phyloP scores from a whole-genome alignment of 2,888 invertebrate species.

The Minunthozetes semirufus region DNA sequence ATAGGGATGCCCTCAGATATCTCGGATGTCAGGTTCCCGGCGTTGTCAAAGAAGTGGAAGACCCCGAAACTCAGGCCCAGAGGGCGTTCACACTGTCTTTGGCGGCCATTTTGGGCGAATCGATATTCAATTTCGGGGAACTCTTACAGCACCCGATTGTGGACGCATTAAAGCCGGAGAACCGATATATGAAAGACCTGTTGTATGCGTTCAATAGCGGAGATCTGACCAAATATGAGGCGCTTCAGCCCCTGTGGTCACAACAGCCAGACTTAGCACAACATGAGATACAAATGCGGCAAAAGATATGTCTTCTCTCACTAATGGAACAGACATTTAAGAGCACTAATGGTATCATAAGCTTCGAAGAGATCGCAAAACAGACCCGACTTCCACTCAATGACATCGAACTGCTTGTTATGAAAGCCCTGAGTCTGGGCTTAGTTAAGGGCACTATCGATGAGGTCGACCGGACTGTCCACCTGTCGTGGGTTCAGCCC shows the following conservation, averaged over 20 bases:
- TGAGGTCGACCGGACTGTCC: constrained; percentile 68
- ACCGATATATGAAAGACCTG: constrained; percentile 78
- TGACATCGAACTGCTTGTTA: constrained; percentile 82
- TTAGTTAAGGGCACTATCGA: constrained; percentile 91
- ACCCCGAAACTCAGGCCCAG: constrained; percentile 58
- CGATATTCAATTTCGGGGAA: constrained; percentile 95
- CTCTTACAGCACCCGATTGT: constrained; percentile 90
- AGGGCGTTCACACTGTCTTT: constrained; percentile 85
- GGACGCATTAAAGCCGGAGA: constrained; percentile 69
- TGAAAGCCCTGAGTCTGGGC: constrained; percentile 93
- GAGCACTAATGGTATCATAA: constrained; percentile 72
- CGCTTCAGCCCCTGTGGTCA: constrained; percentile 64
- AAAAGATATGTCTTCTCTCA: constrained; percentile 90
- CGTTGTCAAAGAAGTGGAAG: constrained; percentile 49
- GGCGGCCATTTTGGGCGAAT: constrained; percentile 87
- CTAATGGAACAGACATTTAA: constrained; percentile 99
- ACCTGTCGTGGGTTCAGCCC: constrained; percentile 80
- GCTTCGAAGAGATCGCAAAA: constrained; percentile 80
- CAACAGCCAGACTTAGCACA: constrained; percentile 72
- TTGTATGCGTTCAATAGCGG: constrained; percentile 79
- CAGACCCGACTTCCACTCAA: constrained; percentile 70
- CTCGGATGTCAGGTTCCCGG: constrained; percentile 59
- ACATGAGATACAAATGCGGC: constrained; percentile 70
- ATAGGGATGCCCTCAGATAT: constrained; percentile 77
- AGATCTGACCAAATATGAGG: constrained; percentile 67